phyloP scores from a whole-genome alignment of 1,140 invertebrate species.

The Heliconius eleuchia region DNA sequence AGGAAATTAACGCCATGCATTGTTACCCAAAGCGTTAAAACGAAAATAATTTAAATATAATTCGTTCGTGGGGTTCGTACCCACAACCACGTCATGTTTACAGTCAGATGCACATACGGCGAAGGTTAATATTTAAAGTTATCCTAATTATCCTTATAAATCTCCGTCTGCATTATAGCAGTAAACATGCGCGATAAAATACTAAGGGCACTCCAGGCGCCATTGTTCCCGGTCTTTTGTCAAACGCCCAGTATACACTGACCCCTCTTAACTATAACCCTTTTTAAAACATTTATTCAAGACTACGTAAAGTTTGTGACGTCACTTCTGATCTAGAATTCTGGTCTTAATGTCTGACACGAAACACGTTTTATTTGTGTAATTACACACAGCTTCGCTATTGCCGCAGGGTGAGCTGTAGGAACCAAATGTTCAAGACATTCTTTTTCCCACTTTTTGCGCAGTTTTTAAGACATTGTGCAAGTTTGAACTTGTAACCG shows the following conservation, averaged over 20 bases:
- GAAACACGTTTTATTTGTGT: neutral
- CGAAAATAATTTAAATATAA: too few species aligned
- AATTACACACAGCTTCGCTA: neutral
- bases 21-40: too few species aligned
- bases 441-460: too few species aligned
- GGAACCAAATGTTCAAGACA: too few species aligned
- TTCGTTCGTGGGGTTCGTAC: too few species aligned
- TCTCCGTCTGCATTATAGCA: constrained; percentile 13
- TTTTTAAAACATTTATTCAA: constrained; percentile 30
- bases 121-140: neutral
- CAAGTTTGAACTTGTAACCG: too few species aligned
- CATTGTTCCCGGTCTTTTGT: constrained; percentile 28
- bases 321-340: neutral
- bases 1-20: too few species aligned
- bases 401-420: too few species aligned
- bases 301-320: neutral
- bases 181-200: constrained; percentile 32
- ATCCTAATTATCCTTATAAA: constrained; percentile 28
- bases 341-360: neutral
- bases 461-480: too few species aligned
- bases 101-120: too few species aligned
- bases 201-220: constrained; percentile 21
- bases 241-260: constrained; percentile 16
- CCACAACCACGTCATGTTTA: too few species aligned
- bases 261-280: constrained; percentile 30